Evolutionary conservation across 1,140 invertebrate species (phyloP), one percentile per base, ranked within the genome.

Genomic region (Drosophila ironensis): DNA sequence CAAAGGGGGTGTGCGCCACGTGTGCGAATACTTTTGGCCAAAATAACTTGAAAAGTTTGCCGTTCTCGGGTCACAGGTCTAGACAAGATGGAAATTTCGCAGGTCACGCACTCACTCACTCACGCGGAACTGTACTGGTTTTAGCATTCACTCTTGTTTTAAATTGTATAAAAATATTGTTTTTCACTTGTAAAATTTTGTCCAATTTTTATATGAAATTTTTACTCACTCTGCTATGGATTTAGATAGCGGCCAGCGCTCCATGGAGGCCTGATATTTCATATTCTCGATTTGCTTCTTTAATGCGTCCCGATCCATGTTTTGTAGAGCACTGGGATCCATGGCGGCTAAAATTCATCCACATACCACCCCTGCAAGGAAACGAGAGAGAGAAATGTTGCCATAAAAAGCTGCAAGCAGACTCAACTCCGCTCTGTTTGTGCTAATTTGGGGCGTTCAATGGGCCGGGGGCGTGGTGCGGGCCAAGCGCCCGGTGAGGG

Each of bases 261-360:
- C 96, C 97, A 98, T 98, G 84, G 96, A 95, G 56, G 96, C 96
- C 91, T 98, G 97, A 91, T 97, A 97, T 92, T 97, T 97, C 96
- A 98, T 97, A 92, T 97, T 97, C 91, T 98, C 96, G 90, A 98
- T 98, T 93, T 98, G 97, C 93, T 97, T 97, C 92, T 96, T 96
- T 91, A 98, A 92, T 93, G 96, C 96, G 94, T 97, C 97, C 93
- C 97, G 97, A 92, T 98, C 97, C 96, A 98, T 98, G 93, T 93
- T 94, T 94, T 95, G 94, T 90, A 97, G 93, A 91, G 96, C 94
- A 96, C 95, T 96, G 94, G 95, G 93, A 93, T 96, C 95, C 95
- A 96, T 95, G 91, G 93, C 91, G 92, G 92, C 86, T 87, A 76
- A 88, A 90, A 84, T 90, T 81, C 78, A 89, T 88, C 87, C 87